Evolutionary conservation across 2,797 vertebrate genomes (phyloP), one percentile per base, ranked within the genome.

Genomic region (Pygocentrus nattereri): DNA sequence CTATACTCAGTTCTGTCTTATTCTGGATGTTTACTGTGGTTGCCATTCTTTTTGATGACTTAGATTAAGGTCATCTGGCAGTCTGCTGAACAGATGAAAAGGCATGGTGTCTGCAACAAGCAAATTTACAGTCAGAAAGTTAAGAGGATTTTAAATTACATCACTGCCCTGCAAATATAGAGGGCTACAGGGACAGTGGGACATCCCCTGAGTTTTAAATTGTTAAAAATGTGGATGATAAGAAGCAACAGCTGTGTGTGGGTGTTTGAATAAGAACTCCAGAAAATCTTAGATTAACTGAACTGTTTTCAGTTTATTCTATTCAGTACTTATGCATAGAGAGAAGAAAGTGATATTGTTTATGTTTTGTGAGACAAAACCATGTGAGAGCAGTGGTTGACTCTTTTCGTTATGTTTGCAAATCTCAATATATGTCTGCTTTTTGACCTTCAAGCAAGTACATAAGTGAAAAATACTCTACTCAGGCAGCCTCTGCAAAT

Each of bases 131-230:
- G 92, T 88, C 87, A 86, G 89, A 92, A 94, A 78, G 90, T 93
- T 95, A 94, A 95, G 92, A 92, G 90, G 93, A 94, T 95, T 94
- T 94, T 90, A 90, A 87, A 91, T 91, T 91, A 81, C 90, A 90
- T 94, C 93, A 95, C 87, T n/a, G 80, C 73, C 47, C 74, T 77
- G 83, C 87, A 85, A 79, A n/a, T 67, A 18, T 82, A 84, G 49
- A 80, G 70, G 77, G 65, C 77, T 82, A n/a, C 5, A 68, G 50
- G 31, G 59, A 61, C 15, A 38, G 23, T 30, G 70, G 27, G 64
- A 30, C 2, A 78, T 59, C 15, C 67, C 50, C 65, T 47, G 78
- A 58, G 25, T 30, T 41, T 47, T 10, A 65, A 78, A 78, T 34
- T 27, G 3, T 30, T 61, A 62, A n/a, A 27, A 13, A 58, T 49